Conservation (phyloP, 1,140 invertebrate species). For the Acromyrmex heyeri region DNA sequence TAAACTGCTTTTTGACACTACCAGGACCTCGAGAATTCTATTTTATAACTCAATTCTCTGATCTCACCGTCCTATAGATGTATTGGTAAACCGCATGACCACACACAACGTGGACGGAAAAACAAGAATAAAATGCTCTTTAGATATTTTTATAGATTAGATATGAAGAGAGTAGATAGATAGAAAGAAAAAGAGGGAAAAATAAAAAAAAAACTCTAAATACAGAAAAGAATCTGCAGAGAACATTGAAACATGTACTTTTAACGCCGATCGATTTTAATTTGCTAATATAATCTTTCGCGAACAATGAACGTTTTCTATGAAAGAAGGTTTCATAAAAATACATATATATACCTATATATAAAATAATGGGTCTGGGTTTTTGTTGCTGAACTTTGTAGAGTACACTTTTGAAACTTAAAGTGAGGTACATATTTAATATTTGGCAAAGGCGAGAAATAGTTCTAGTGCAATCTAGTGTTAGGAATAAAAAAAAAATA, state of each 20-base stretch:
- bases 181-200: not conserved
- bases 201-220: not conserved
- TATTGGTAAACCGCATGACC: not conserved
- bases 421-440: no score
- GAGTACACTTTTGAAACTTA: no score
- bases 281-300: not conserved
- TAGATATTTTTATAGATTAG: not conserved
- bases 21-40: conserved; percentile 73
- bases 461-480: no score
- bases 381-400: no score
- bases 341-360: not conserved
- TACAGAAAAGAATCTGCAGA: not conserved
- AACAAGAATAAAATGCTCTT: conserved; percentile 22
- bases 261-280: not conserved
- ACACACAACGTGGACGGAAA: not conserved
- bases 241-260: not conserved
- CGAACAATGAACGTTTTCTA: not conserved
- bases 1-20: conserved; percentile 80
- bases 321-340: not conserved
- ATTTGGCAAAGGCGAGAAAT: no score
- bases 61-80: conserved; percentile 49
- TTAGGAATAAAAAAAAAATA: no score
- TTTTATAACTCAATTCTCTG: conserved; percentile 79
- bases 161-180: not conserved
- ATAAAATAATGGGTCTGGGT: not conserved